These are phyloP conservation scores for silkworm (Bombyx mori) DNA, from an alignment of 1,140 invertebrate genomes.

Conservation along the genomic window DNA sequence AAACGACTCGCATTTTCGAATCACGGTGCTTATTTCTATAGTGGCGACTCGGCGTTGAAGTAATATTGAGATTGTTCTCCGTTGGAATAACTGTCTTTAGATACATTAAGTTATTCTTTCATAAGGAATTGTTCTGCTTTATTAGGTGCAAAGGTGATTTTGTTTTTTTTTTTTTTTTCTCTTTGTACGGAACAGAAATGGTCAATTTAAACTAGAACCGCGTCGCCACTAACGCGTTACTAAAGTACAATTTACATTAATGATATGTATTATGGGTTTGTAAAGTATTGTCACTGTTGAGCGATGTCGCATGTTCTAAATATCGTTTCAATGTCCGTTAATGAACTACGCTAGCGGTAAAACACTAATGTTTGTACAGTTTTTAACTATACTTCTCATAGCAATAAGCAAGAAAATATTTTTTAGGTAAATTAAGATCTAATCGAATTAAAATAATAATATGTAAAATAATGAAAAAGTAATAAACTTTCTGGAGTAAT, in stretches of 20 bases:
- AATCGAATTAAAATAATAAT: constrained; percentile 62
- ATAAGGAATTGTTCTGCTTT: no score
- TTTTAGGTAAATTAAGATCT: constrained; percentile 65
- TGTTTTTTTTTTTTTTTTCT: not conserved
- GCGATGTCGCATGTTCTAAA: constrained; percentile 29
- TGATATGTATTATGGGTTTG: constrained; percentile 35
- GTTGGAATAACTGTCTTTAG: no score
- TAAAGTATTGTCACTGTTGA: constrained; percentile 40
- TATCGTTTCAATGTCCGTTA: constrained; percentile 28
- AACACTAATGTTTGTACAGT: constrained; percentile 64
- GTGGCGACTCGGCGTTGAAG: constrained; percentile 5
- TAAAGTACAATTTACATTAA: constrained; percentile 53
- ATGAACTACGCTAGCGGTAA: constrained; percentile 39
- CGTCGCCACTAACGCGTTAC: constrained; percentile 32
- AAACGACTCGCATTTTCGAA: constrained; percentile 36
- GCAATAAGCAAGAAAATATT: constrained; percentile 65
- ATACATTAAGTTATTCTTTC: no score
- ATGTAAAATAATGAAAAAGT: constrained; percentile 51
- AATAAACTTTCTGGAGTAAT: constrained; percentile 37
- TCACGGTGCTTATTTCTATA: constrained; percentile 42
- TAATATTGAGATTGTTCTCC: no score
- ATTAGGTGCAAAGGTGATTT: not conserved
- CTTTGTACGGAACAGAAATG: not conserved
- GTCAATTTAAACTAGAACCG: constrained; percentile 4
- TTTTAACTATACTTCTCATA: constrained; percentile 68